A percentile compares a stretch with the other conserved stretches of the same genome.
Evolutionary conservation across 2,888 invertebrate species (phyloP).

Genomic region (Belgica antarctica): DNA sequence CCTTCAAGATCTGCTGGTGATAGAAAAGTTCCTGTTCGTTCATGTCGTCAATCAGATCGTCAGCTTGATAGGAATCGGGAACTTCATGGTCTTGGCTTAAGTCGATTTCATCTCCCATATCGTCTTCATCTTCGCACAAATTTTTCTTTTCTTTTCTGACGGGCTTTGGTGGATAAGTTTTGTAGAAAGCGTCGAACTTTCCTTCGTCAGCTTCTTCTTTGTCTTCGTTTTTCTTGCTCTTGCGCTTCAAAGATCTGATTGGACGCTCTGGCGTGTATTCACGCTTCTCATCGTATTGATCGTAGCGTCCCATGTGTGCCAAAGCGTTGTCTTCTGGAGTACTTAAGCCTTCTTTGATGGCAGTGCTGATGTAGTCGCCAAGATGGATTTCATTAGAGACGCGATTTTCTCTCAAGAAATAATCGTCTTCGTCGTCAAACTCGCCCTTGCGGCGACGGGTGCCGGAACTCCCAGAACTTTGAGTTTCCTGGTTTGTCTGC

Average conservation of each 20-base stretch:
- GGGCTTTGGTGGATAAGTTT: conserved; percentile 56
- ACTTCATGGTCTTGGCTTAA: conserved; percentile 52
- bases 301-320: conserved; percentile 59
- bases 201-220: conserved; percentile 57
- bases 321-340: conserved; percentile 64
- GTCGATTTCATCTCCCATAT: conserved; percentile 50
- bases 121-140: conserved; percentile 48
- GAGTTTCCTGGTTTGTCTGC: conserved; percentile 57
- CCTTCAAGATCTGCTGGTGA: conserved; percentile 50
- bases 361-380: conserved; percentile 72
- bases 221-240: conserved; percentile 43
- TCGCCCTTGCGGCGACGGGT: conserved; percentile 62
- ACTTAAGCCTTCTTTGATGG: conserved; percentile 76
- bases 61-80: conserved; percentile 50
- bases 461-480: conserved; percentile 63
- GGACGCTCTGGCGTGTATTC: conserved; percentile 41
- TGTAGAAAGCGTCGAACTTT: conserved; percentile 50
- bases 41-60: conserved; percentile 52
- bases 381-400: conserved; percentile 79
- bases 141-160: conserved; percentile 57
- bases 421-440: conserved; percentile 83
- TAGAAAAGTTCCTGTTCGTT: conserved; percentile 47
- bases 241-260: conserved; percentile 43
- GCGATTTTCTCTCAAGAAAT: conserved; percentile 78
- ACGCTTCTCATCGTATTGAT: conserved; percentile 46